Percentiles rank a stretch among this genome's conserved stretches.
phyloP scores from a whole-genome alignment of 2,888 invertebrate genomes.

The Eupithecia inturbata region DNA sequence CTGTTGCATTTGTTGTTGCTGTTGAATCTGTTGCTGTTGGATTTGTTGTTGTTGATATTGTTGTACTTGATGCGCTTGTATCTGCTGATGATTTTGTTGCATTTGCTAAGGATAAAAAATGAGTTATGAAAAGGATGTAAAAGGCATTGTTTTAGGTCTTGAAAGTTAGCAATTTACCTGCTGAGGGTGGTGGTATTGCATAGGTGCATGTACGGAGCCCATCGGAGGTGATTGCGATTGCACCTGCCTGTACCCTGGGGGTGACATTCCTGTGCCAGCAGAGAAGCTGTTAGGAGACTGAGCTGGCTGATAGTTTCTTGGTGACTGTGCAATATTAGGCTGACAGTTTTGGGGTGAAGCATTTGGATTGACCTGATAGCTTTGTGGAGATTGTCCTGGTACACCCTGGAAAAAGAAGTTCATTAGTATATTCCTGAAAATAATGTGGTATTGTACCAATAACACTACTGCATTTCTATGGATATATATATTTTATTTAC shows the following conservation, averaged over 20 bases:
- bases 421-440: background rate
- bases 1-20: constrained; percentile 65
- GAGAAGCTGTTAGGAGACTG: constrained; percentile 82
- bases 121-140: background rate
- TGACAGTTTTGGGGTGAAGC: constrained; percentile 80
- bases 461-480: background rate
- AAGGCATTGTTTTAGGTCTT: background rate
- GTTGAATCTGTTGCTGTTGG: constrained; percentile 70
- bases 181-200: constrained; percentile 79
- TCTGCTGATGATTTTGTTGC: constrained; percentile 66
- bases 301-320: constrained; percentile 80
- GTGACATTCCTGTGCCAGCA: constrained; percentile 81
- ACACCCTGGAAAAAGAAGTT: constrained; percentile 54
- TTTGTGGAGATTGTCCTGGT: constrained; percentile 76
- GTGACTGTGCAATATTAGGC: constrained; percentile 71
- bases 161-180: constrained; percentile 60
- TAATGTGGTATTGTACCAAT: background rate
- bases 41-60: constrained; percentile 72
- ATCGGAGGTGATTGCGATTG: constrained; percentile 80
- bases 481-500: constrained; percentile 50
- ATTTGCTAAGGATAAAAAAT: constrained; percentile 51
- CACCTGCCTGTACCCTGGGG: constrained; percentile 81
- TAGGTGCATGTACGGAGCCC: constrained; percentile 75
- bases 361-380: constrained; percentile 83
- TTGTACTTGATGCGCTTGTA: constrained; percentile 72